Conservation (phyloP, 2,888 invertebrate species). For the Caenorhabditis angaria region DNA sequence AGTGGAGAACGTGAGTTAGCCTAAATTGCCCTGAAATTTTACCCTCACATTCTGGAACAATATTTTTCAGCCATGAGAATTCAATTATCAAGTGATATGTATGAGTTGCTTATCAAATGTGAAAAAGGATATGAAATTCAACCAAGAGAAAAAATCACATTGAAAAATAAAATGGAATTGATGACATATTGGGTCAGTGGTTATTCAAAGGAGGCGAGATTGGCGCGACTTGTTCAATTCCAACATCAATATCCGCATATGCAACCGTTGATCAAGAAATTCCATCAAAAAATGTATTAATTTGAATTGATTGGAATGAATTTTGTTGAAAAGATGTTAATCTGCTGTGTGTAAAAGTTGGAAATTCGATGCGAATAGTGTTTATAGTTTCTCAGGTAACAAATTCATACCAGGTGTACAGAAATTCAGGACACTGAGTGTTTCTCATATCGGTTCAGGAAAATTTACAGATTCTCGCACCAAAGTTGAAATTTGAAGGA, state of each 20-base stretch:
- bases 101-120: constrained; percentile 42
- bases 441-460: no score
- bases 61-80: constrained; percentile 51
- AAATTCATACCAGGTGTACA: no score
- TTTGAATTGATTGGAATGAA: no score
- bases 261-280: constrained; percentile 23
- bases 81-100: constrained; percentile 45
- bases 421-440: no score
- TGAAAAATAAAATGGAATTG: constrained; percentile 41
- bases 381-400: no score
- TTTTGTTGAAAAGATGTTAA: no score
- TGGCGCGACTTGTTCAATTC: constrained; percentile 20
- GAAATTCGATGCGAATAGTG: no score
- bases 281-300: neutral
- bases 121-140: constrained; percentile 43
- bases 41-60: neutral
- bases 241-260: constrained; percentile 31
- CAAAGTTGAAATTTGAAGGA: no score
- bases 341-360: no score
- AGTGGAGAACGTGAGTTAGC: constrained; percentile 48
- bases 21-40: neutral
- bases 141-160: constrained; percentile 39
- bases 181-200: constrained; percentile 43
- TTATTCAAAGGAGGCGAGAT: constrained; percentile 31
- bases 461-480: no score